These are phyloP conservation scores for Anastrepha obliqua DNA, from an alignment of 1,140 invertebrate species.

Conservation along the genomic window DNA sequence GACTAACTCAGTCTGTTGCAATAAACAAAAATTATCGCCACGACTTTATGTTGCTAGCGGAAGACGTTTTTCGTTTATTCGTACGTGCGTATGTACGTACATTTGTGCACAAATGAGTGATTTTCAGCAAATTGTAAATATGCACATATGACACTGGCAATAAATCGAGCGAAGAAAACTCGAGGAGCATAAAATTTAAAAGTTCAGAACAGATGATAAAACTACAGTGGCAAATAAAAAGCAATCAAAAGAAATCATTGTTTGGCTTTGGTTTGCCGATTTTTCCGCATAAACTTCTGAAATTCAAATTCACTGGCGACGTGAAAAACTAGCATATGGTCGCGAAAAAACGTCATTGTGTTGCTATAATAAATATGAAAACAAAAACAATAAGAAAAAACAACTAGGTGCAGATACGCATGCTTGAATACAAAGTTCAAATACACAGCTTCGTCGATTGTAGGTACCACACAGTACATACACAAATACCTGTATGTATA, in stretches of 20 bases:
- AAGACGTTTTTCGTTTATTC: too few species aligned
- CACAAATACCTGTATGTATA: background rate
- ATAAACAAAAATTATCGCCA: background rate
- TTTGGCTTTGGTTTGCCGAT: conserved; percentile 14
- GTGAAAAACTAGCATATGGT: conserved; percentile 48
- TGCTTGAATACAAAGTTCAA: conserved; percentile 23
- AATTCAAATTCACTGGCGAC: conserved; percentile 6
- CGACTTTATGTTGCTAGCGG: background rate
- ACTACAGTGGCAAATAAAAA: background rate
- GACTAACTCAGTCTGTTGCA: background rate
- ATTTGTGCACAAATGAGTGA: background rate
- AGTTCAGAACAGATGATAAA: background rate
- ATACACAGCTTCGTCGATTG: background rate
- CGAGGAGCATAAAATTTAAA: background rate
- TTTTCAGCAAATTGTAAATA: background rate
- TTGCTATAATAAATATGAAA: background rate
- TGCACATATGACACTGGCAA: background rate
- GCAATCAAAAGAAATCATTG: conserved; percentile 28
- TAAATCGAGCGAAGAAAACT: background rate
- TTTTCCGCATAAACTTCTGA: background rate
- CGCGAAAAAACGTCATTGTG: conserved; percentile 43
- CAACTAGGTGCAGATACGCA: background rate
- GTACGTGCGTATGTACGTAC: background rate
- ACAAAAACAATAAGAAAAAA: background rate
- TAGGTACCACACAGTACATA: background rate